These are phyloP conservation scores for Tragelaphus oryx DNA, from an alignment of 2,797 vertebrate genomes.

Conservation along the genomic window DNA sequence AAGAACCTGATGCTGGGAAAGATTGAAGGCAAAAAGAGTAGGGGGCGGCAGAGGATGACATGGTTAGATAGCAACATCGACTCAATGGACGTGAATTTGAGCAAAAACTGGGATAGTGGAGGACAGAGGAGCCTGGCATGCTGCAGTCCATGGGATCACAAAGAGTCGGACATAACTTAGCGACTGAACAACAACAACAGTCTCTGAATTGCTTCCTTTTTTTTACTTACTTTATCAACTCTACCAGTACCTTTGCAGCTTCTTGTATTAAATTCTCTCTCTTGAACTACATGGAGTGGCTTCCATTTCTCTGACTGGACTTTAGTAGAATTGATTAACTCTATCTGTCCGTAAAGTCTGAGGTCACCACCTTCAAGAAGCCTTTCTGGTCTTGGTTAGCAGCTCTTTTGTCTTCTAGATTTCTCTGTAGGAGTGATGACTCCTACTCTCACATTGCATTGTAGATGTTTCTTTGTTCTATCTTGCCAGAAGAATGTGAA, in stretches of 20 bases:
- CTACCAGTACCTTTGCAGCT: background rate
- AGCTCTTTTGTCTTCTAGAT: background rate
- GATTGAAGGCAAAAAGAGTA: background rate
- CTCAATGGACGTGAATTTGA: background rate
- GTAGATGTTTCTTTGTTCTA: background rate
- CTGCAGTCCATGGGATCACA: background rate
- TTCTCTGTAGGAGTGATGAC: background rate
- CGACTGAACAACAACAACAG: background rate
- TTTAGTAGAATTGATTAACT: background rate
- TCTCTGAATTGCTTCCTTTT: background rate
- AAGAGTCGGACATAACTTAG: background rate
- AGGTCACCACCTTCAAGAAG: background rate
- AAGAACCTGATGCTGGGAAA: background rate
- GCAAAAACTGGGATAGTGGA: background rate
- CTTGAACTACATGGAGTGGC: background rate
- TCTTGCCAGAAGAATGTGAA: background rate
- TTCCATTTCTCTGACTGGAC: background rate
- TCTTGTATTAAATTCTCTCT: background rate
- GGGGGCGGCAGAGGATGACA: fast-evolving
- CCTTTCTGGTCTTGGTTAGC: background rate
- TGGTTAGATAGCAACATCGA: background rate
- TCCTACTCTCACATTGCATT: background rate
- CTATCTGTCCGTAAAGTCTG: background rate
- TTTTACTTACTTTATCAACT: background rate
- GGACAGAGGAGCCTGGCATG: background rate